These are phyloP conservation scores for Acanthurus lineatus DNA, from an alignment of 2,797 vertebrate species.

Conservation along the genomic window DNA sequence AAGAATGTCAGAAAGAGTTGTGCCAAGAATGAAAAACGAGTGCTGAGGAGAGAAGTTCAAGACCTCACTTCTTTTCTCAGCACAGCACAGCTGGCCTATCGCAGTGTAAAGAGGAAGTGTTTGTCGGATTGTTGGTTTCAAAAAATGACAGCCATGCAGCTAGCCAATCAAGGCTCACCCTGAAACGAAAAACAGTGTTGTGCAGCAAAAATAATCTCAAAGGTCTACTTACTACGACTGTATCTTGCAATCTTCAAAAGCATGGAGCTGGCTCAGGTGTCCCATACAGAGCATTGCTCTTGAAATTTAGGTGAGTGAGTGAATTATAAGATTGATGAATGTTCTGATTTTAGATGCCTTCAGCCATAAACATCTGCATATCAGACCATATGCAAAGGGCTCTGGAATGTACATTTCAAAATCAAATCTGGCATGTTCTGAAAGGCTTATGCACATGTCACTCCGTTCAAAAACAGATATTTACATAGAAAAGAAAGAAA, in stretches of 20 bases:
- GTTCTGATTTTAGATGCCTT: background rate
- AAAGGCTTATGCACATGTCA: background rate
- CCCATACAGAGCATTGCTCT: background rate
- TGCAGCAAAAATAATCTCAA: background rate
- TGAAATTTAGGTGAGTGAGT: background rate
- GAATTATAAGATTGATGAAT: background rate
- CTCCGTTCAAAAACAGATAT: conserved; percentile 4
- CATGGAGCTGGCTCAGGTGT: background rate
- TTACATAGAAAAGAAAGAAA: background rate
- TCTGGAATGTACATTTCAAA: background rate
- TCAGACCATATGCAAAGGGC: no score
- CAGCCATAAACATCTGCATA: background rate
- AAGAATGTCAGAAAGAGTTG: background rate
- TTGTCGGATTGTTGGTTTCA: no score
- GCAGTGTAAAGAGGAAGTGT: no score
- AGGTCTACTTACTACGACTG: background rate
- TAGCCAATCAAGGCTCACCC: background rate
- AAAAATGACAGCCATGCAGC: background rate
- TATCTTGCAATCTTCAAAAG: background rate
- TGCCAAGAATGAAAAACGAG: background rate
- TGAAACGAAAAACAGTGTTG: background rate
- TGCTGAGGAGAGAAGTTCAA: background rate
- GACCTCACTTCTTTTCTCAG: background rate
- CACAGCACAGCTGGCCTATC: background rate
- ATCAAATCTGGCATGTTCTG: background rate